These are phyloP conservation scores for Paracanthobrama guichenoti DNA, from an alignment of 2,113 vertebrate genomes.

Conservation along the genomic window DNA sequence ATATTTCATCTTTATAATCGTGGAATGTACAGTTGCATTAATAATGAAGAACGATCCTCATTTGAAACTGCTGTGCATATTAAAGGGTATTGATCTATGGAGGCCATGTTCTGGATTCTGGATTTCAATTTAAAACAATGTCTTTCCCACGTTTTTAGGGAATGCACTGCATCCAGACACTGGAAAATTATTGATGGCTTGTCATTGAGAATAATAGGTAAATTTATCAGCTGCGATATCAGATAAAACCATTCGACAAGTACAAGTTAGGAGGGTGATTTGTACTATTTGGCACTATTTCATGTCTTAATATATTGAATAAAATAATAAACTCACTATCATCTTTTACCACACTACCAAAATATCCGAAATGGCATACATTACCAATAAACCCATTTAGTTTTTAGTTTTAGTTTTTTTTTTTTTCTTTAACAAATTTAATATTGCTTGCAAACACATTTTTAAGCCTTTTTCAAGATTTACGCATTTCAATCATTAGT, in stretches of 20 bases:
- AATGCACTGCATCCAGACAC: neutral
- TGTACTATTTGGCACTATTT: neutral
- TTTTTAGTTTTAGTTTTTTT: too few relatives aligned
- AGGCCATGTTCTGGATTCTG: neutral
- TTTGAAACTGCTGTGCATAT: neutral
- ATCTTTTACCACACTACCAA: neutral
- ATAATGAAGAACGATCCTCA: constrained; percentile 12
- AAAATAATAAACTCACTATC: neutral
- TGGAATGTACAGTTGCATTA: constrained; percentile 10
- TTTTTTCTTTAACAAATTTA: too few relatives aligned
- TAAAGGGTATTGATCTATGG: constrained; percentile 22
- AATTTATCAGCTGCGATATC: constrained; percentile 4
- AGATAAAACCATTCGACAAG: neutral
- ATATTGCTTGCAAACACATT: too few relatives aligned
- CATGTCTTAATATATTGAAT: neutral
- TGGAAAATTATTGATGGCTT: neutral
- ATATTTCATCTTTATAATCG: neutral
- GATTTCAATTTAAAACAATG: constrained; percentile 21
- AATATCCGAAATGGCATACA: too few relatives aligned
- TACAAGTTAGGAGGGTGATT: neutral
- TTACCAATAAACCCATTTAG: too few relatives aligned
- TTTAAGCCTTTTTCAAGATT: too few relatives aligned
- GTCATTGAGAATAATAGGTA: neutral
- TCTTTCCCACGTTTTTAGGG: neutral
- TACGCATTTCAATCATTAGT: too few relatives aligned